These are phyloP conservation scores for Cranoglanis bouderius DNA, from an alignment of 2,113 vertebrate species.

Conservation along the genomic window DNA sequence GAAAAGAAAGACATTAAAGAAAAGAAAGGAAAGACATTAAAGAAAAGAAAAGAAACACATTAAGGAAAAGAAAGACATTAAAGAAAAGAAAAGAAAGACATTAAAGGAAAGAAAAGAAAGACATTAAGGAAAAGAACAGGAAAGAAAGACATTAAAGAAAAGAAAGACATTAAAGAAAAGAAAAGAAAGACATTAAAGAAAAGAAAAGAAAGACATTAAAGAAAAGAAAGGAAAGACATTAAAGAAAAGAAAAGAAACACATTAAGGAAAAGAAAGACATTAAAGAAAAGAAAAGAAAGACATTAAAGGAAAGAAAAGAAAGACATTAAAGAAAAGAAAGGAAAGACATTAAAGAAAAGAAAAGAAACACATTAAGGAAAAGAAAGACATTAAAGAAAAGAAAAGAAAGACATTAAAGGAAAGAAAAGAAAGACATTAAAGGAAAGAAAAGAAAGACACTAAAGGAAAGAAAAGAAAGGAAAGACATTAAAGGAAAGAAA, in stretches of 20 bases:
- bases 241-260: background rate
- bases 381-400: background rate
- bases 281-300: background rate
- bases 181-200: background rate
- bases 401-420: background rate
- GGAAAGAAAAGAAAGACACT: background rate
- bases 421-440: background rate
- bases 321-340: too few relatives aligned
- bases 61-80: background rate
- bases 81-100: too few relatives aligned
- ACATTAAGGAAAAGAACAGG: background rate
- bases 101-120: background rate
- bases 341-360: background rate
- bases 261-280: too few relatives aligned
- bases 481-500: background rate
- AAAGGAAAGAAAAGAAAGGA: background rate
- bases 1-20: background rate
- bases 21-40: too few relatives aligned
- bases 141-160: background rate
- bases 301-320: too few relatives aligned
- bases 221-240: background rate
- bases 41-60: background rate
- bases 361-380: background rate
- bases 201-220: too few relatives aligned
- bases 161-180: background rate